phyloP scores from a whole-genome alignment of 2,113 vertebrate species.

The Vulpes vulpes region DNA sequence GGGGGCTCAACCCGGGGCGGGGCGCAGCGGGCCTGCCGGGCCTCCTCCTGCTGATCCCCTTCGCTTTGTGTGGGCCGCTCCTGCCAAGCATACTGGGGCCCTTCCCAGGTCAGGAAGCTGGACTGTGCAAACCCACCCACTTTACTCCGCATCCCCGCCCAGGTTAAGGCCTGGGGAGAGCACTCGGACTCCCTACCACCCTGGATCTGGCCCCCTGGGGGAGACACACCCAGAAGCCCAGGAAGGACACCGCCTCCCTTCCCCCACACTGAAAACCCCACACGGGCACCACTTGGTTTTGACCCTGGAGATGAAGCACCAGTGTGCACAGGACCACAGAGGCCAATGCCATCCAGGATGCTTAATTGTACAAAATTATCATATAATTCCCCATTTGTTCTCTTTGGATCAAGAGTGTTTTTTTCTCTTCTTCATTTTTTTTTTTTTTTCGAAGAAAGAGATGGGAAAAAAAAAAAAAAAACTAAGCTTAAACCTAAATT shows the following conservation, averaged over 20 bases:
- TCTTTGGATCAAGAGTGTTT: neutral
- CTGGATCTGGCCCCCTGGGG: neutral
- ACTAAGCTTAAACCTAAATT: conserved; percentile 64
- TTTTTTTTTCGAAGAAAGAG: conserved; percentile 1
- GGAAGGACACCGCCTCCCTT: fast-evolving
- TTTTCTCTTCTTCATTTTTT: neutral
- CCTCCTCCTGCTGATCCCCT: fast-evolving
- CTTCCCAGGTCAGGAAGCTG: neutral
- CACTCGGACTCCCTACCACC: too few species aligned
- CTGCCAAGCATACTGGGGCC: neutral
- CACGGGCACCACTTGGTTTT: neutral
- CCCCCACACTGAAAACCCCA: neutral
- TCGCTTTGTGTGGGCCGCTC: neutral
- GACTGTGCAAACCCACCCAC: fast-evolving
- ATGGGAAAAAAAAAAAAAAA: neutral
- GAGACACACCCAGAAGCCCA: neutral
- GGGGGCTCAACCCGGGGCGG: neutral
- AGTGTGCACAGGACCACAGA: neutral
- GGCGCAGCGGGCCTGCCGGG: fast-evolving
- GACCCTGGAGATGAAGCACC: neutral
- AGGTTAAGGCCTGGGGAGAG: neutral
- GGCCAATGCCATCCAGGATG: neutral
- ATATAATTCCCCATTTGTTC: fast-evolving
- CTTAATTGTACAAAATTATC: neutral
- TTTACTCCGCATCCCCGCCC: fast-evolving